phyloP scores from a whole-genome alignment of 2,888 invertebrate species.

The Bibio marci region DNA sequence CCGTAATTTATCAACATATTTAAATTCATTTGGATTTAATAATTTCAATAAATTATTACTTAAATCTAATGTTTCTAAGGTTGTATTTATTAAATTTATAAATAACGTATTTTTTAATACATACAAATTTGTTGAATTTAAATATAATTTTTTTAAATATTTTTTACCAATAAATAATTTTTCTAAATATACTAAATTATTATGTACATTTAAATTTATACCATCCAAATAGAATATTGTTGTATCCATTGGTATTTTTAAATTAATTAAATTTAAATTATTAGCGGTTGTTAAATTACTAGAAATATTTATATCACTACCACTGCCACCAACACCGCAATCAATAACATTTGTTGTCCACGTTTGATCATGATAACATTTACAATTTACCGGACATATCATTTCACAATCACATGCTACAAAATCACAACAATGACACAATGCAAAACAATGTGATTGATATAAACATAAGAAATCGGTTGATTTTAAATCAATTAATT shows the following conservation, averaged over 20 bases:
- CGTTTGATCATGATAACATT: conserved; percentile 86
- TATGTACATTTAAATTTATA: conserved; percentile 66
- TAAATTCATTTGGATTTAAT: conserved; percentile 75
- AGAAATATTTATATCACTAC: conserved; percentile 19
- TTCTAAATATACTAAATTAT: too few relatives aligned
- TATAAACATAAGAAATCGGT: conserved; percentile 84
- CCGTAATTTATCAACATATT: conserved; percentile 58
- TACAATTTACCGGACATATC: conserved; percentile 87
- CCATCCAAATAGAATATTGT: conserved; percentile 88
- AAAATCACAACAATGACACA: conserved; percentile 92
- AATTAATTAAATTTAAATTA: conserved; percentile 69
- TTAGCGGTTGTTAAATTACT: too few relatives aligned
- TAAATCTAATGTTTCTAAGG: conserved; percentile 64
- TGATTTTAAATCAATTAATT: conserved; percentile 38
- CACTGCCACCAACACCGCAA: conserved; percentile 44
- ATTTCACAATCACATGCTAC: conserved; percentile 95
- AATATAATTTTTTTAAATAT: conserved; percentile 71
- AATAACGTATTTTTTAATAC: conserved; percentile 82
- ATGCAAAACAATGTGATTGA: conserved; percentile 84
- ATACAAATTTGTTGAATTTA: conserved; percentile 71
- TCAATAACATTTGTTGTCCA: conserved; percentile 90
- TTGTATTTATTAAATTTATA: conserved; percentile 53
- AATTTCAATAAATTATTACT: conserved; percentile 68
- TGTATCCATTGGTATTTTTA: conserved; percentile 81
- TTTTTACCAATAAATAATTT: conserved; percentile 76